phyloP scores from a whole-genome alignment of 2,888 invertebrate genomes.

The Achlya flavicornis region DNA sequence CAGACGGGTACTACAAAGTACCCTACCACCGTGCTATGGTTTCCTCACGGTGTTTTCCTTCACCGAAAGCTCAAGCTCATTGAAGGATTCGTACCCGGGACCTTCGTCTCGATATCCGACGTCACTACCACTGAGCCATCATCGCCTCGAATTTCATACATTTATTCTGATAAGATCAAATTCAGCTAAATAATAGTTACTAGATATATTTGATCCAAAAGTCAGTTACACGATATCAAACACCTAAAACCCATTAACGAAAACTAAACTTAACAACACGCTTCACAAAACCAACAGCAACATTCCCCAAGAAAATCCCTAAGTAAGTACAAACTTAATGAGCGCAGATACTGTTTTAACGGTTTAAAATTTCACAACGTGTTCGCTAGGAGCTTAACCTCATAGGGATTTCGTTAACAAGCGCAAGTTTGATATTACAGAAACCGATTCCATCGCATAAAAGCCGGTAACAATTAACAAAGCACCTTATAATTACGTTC shows the following conservation, averaged over 20 bases:
- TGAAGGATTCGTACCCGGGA: no score
- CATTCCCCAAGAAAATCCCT: not conserved
- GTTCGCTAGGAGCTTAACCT: slow-evolving; percentile 8
- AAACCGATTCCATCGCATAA: slow-evolving; percentile 12
- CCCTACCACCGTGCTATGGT: no score
- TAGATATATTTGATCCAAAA: not conserved
- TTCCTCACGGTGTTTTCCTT: no score
- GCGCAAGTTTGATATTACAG: slow-evolving; percentile 13
- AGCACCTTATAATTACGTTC: slow-evolving; percentile 44
- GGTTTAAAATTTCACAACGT: slow-evolving; percentile 7
- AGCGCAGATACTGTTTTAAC: not conserved
- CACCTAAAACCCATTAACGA: not conserved
- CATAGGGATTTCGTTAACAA: slow-evolving; percentile 9
- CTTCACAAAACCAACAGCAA: not conserved
- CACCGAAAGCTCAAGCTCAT: no score
- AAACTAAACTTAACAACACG: not conserved
- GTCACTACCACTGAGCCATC: no score
- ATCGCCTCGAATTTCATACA: no score
- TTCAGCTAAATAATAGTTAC: no score
- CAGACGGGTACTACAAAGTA: no score
- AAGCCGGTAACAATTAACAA: slow-evolving; percentile 42
- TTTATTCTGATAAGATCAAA: not conserved
- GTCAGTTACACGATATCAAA: not conserved
- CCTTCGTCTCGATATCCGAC: no score
- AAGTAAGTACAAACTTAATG: slow-evolving; percentile 1